Conservation (phyloP, 2,113 vertebrate species). For the Columbina picui region DNA sequence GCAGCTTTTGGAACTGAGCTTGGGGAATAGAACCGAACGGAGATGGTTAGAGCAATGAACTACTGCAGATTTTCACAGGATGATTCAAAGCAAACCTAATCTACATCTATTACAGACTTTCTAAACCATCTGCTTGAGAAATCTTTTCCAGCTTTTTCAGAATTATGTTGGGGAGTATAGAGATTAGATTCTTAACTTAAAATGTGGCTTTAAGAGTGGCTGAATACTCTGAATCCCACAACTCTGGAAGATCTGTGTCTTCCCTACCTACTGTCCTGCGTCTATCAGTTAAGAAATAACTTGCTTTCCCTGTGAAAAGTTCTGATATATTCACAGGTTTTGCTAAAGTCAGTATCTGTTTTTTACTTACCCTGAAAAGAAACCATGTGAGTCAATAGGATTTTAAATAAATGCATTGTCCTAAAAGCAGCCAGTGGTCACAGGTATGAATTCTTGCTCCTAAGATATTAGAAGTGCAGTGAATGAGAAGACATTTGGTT, state of each 20-base stretch:
- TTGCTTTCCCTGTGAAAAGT: background rate
- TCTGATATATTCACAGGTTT: background rate
- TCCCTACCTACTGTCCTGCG: background rate
- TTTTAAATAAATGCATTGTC: background rate
- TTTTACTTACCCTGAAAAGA: background rate
- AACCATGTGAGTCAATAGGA: fast-evolving
- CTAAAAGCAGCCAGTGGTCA: background rate
- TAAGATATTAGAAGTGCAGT: background rate
- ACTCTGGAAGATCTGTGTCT: background rate
- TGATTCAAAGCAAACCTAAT: background rate
- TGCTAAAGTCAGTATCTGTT: background rate
- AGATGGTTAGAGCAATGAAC: background rate
- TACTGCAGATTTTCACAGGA: background rate
- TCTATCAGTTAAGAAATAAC: background rate
- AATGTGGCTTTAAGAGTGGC: background rate
- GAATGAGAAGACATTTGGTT: background rate
- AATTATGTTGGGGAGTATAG: background rate
- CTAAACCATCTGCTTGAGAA: background rate
- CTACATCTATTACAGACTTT: background rate
- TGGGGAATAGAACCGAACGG: background rate
- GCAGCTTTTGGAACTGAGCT: background rate
- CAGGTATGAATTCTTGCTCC: background rate
- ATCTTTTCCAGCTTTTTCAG: background rate
- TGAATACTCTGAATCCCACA: background rate
- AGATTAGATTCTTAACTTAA: background rate